These are phyloP conservation scores for Oceanodroma tethys DNA, from an alignment of 2,113 vertebrate genomes.

Conservation along the genomic window DNA sequence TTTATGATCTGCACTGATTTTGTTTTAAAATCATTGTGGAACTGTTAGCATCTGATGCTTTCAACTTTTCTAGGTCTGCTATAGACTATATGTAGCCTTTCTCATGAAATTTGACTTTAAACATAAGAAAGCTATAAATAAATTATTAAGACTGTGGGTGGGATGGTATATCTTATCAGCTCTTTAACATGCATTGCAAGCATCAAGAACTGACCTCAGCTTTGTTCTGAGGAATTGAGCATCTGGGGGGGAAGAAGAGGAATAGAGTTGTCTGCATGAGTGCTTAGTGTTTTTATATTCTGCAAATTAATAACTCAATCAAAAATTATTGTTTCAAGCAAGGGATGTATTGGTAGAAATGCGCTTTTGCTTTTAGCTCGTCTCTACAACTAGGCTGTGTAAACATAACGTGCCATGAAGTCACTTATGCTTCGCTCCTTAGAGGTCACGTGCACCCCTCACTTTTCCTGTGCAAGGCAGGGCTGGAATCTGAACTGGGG, in stretches of 20 bases:
- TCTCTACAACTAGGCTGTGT: neutral
- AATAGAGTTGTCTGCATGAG: neutral
- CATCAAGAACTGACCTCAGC: neutral
- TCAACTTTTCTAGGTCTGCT: neutral
- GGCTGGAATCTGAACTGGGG: neutral
- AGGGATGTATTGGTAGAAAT: neutral
- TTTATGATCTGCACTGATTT: neutral
- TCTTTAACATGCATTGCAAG: neutral
- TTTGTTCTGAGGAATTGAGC: neutral
- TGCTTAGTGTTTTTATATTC: neutral
- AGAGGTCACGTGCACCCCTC: neutral
- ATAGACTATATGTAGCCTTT: neutral
- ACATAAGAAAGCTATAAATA: neutral
- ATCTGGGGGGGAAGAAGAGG: neutral
- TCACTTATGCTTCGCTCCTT: neutral
- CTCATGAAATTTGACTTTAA: neutral
- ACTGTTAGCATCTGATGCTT: neutral
- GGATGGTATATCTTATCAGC: neutral
- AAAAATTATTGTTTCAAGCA: neutral
- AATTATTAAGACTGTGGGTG: neutral
- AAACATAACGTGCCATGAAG: neutral
- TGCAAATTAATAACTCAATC: neutral
- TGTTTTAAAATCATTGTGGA: neutral
- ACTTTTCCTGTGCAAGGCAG: neutral
- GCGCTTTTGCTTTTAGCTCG: neutral